Conservation (phyloP, 2,113 vertebrate species). For the Theristicus caerulescens region DNA sequence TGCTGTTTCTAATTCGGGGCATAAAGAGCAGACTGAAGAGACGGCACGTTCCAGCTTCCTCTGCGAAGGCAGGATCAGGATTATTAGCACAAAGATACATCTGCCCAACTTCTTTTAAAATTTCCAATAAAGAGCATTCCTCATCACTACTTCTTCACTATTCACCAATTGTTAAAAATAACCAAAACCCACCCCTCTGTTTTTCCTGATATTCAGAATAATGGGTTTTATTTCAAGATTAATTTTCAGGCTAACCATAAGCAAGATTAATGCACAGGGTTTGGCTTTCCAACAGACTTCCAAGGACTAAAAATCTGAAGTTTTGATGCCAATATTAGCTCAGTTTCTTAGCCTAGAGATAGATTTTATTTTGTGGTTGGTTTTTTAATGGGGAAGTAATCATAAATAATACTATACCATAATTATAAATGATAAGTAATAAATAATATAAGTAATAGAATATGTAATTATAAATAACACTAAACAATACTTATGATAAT, state of each 20-base stretch:
- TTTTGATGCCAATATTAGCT: neutral
- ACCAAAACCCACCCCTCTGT: too few species aligned
- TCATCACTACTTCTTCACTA: neutral
- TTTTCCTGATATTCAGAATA: neutral
- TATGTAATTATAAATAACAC: neutral
- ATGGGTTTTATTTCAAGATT: neutral
- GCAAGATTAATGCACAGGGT: accelerated
- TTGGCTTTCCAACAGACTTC: neutral
- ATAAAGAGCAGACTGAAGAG: neutral
- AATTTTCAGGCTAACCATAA: neutral
- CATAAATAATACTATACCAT: neutral
- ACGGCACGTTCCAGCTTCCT: neutral
- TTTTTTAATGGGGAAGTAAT: neutral
- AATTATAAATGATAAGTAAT: neutral
- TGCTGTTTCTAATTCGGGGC: neutral
- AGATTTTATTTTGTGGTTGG: neutral
- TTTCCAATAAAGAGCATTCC: neutral
- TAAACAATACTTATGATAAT: neutral
- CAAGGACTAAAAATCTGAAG: neutral
- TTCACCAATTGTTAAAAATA: too few species aligned
- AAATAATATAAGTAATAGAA: neutral
- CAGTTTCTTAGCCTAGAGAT: neutral
- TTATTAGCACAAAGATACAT: neutral
- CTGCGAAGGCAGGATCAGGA: too few species aligned
- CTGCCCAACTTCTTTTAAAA: neutral